Conservation (phyloP, 1,140 invertebrate genomes). For the Procambarus virginalis region DNA sequence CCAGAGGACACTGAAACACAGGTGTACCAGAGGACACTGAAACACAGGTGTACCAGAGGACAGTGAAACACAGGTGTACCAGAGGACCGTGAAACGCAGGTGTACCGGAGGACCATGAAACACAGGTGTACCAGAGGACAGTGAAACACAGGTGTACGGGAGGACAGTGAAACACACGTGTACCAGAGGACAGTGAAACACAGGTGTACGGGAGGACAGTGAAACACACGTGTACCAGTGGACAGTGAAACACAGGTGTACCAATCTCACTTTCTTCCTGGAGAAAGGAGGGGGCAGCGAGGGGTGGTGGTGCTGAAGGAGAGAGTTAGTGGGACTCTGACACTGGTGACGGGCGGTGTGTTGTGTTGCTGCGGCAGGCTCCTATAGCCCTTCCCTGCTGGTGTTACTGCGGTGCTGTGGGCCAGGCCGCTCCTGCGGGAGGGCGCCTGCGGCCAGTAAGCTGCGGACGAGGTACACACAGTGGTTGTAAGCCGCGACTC, state of each 20-base stretch:
- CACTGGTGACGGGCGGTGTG: constrained; percentile 25
- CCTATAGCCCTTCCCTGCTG: too few relatives aligned
- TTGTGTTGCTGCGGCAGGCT: background rate
- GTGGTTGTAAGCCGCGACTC: background rate
- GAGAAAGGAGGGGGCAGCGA: background rate
- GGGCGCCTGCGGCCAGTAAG: background rate
- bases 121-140: too few relatives aligned
- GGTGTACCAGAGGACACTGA: too few relatives aligned
- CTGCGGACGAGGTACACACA: background rate
- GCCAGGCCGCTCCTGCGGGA: background rate
- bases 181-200: too few relatives aligned
- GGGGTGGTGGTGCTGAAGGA: constrained; percentile 11
- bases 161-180: background rate
- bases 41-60: too few relatives aligned
- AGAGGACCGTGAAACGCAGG: too few relatives aligned
- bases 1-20: too few relatives aligned
- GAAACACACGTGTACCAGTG: too few relatives aligned
- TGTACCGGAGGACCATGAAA: too few relatives aligned
- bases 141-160: background rate
- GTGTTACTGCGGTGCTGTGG: background rate
- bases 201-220: too few relatives aligned
- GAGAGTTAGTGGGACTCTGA: constrained; percentile 50
- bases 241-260: too few relatives aligned
- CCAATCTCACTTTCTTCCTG: constrained; percentile 31
- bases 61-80: too few relatives aligned